phyloP scores from a whole-genome alignment of 2,113 vertebrate species.

The Globicephala melas region DNA sequence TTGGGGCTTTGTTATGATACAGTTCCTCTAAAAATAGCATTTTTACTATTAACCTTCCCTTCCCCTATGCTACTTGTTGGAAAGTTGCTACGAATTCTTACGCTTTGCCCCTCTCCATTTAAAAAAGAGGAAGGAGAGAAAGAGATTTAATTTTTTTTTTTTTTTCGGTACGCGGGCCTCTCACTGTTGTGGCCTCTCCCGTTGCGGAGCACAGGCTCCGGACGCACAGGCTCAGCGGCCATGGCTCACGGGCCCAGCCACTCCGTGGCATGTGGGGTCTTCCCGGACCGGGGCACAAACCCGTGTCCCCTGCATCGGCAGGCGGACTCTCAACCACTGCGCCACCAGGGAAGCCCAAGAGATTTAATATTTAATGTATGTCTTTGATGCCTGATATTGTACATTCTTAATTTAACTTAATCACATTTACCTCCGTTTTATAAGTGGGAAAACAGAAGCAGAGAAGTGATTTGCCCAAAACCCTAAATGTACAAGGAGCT shows the following conservation, averaged over 20 bases:
- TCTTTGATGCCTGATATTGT: not conserved
- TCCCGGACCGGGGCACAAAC: too few relatives aligned
- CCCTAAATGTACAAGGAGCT: not conserved
- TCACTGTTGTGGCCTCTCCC: too few relatives aligned
- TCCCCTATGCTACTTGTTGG: not conserved
- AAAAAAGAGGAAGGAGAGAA: not conserved
- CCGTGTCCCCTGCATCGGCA: too few relatives aligned
- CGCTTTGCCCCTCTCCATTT: not conserved
- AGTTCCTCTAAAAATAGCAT: not conserved
- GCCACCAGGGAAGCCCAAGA: not conserved
- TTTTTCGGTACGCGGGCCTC: too few relatives aligned
- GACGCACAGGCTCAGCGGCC: too few relatives aligned
- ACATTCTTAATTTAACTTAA: slow-evolving; percentile 39
- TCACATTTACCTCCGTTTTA: not conserved
- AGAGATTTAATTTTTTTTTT: not conserved
- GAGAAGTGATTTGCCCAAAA: not conserved
- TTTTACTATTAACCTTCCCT: not conserved
- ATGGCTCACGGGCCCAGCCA: too few relatives aligned
- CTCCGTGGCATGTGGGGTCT: too few relatives aligned
- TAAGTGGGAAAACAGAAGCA: not conserved
- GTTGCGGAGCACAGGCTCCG: too few relatives aligned
- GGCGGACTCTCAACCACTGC: too few relatives aligned
- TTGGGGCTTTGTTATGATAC: too few relatives aligned
- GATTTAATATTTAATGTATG: not conserved
- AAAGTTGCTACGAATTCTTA: not conserved